Evolutionary conservation across 2,113 vertebrate species (phyloP).

Genomic region (Odontophorus gujanensis): DNA sequence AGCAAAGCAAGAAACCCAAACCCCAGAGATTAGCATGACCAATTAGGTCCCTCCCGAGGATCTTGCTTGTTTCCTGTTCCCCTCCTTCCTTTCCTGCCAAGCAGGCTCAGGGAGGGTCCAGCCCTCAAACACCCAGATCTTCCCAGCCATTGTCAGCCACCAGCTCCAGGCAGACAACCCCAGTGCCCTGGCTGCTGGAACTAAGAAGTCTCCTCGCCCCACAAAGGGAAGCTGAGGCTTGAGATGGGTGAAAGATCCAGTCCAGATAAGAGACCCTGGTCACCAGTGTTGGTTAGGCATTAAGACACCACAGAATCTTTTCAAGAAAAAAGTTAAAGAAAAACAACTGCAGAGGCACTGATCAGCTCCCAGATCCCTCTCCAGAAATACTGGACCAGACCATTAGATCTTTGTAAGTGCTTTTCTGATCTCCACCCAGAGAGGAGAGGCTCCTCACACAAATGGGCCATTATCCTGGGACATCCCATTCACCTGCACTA

Average conservation of each 20-base stretch:
- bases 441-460: background rate
- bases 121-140: background rate
- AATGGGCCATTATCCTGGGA: background rate
- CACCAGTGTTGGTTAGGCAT: background rate
- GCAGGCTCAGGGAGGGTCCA: slow-evolving; percentile 10
- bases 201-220: background rate
- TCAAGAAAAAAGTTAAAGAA: background rate
- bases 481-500: background rate
- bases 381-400: background rate
- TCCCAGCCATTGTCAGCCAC: background rate
- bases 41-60: background rate
- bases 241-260: background rate
- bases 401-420: fast-evolving
- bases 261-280: background rate
- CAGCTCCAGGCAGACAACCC: background rate
- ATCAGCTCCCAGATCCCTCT: background rate
- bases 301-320: background rate
- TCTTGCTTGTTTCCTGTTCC: slow-evolving; percentile 44
- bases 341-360: background rate
- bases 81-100: slow-evolving; percentile 30
- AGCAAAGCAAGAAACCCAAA: slow-evolving; percentile 64
- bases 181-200: background rate
- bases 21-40: slow-evolving; percentile 24
- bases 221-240: background rate
- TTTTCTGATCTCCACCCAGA: background rate